A percentile compares a stretch with the other conserved stretches of the same genome.
phyloP scores from a whole-genome alignment of 2,113 vertebrate genomes.

The Sylvietta virens region DNA sequence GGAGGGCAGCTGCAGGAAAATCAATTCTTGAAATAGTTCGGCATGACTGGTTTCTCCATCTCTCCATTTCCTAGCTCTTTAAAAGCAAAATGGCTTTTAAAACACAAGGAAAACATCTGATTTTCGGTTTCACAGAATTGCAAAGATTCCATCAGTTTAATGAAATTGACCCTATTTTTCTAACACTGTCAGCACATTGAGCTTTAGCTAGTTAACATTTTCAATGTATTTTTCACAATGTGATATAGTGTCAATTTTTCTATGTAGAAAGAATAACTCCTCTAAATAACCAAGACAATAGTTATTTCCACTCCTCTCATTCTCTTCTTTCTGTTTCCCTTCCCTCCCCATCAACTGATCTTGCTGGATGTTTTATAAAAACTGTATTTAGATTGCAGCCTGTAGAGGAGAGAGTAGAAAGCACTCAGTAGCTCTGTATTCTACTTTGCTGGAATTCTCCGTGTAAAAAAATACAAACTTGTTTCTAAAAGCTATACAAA shows the following conservation, averaged over 20 bases:
- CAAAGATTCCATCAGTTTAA: background rate
- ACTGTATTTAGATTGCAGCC: background rate
- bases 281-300: background rate
- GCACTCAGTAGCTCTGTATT: background rate
- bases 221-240: background rate
- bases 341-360: background rate
- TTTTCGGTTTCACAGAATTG: background rate
- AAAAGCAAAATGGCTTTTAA: background rate
- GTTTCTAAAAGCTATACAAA: background rate
- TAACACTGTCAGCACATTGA: background rate
- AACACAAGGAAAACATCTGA: background rate
- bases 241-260: background rate
- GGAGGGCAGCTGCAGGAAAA: background rate
- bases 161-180: background rate
- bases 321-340: background rate
- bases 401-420: background rate
- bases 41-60: background rate
- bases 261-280: background rate
- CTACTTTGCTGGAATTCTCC: background rate
- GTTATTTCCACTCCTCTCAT: background rate
- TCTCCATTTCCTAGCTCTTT: background rate
- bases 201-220: background rate
- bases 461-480: background rate
- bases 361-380: conserved; percentile 1
- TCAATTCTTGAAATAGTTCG: background rate